Percentiles rank a stretch among this genome's conserved stretches.
These are phyloP conservation scores for Cepaea hortensis DNA, from an alignment of 2,888 invertebrate species.

Conservation along the genomic window DNA sequence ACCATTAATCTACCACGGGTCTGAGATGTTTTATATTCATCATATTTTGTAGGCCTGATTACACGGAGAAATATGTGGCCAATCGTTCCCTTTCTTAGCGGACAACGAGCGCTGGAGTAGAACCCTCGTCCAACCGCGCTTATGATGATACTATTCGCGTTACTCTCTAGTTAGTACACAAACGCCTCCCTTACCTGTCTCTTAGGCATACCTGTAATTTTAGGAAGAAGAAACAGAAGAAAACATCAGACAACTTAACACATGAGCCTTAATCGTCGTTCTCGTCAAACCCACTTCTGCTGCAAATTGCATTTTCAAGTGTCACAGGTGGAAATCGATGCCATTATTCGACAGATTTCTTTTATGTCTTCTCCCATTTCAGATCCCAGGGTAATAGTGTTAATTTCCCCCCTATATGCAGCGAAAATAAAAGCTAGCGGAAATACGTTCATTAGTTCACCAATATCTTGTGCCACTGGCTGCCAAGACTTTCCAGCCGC, in stretches of 20 bases:
- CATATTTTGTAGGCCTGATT: too few species aligned
- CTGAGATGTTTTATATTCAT: too few species aligned
- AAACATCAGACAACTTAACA: background rate
- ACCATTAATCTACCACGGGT: too few species aligned
- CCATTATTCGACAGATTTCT: background rate
- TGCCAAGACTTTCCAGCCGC: background rate
- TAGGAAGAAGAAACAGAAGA: background rate
- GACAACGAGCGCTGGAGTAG: too few species aligned
- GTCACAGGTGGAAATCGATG: background rate
- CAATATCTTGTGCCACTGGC: background rate
- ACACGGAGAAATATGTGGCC: too few species aligned
- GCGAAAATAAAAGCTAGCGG: conserved; percentile 3
- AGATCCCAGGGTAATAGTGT: background rate
- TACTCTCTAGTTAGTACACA: too few species aligned
- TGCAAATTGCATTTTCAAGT: background rate
- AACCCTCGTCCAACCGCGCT: too few species aligned
- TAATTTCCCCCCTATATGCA: conserved; percentile 9
- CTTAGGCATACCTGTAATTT: too few species aligned
- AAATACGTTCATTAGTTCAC: conserved; percentile 11
- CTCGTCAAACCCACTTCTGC: background rate
- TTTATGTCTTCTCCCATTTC: background rate
- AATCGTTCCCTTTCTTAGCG: too few species aligned
- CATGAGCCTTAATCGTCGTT: background rate
- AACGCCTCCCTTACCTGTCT: too few species aligned
- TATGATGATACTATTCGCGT: too few species aligned